These are phyloP conservation scores for Ctenomys sociabilis DNA, from an alignment of 2,113 vertebrate species.

Conservation along the genomic window DNA sequence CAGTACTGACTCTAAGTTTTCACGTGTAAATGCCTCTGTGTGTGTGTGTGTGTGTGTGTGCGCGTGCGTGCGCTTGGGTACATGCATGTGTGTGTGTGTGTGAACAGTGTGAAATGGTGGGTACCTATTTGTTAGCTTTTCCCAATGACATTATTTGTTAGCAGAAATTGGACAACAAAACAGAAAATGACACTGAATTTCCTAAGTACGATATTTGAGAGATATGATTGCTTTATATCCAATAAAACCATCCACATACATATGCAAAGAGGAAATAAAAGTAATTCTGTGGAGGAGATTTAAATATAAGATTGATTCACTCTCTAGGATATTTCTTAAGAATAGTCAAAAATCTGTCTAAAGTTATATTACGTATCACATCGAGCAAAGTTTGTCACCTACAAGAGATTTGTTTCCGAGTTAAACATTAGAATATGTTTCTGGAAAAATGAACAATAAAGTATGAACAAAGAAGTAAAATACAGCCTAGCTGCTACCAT, in stretches of 20 bases:
- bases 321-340: constrained; percentile 57
- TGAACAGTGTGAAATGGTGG: not conserved
- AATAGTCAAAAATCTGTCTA: constrained; percentile 68
- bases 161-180: constrained; percentile 60
- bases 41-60: not conserved
- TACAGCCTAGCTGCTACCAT: constrained; percentile 67
- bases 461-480: constrained; percentile 64
- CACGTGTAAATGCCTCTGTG: not conserved
- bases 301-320: constrained; percentile 59
- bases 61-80: not conserved
- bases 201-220: constrained; percentile 58
- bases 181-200: constrained; percentile 41
- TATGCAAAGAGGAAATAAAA: constrained; percentile 69
- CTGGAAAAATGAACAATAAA: constrained; percentile 75
- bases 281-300: constrained; percentile 18
- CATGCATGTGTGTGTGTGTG: not conserved
- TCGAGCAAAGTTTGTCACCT: constrained; percentile 75
- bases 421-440: constrained; percentile 75
- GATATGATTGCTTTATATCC: constrained; percentile 33
- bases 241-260: constrained; percentile 36
- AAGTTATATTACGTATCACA: constrained; percentile 75
- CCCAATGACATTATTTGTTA: constrained; percentile 48
- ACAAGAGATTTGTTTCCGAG: constrained; percentile 71
- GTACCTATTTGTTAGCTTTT: constrained; percentile 22
- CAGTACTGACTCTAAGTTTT: not conserved